Evolutionary conservation across 2,113 vertebrate species (phyloP).

Genomic region (Tachysurus vachellii): DNA sequence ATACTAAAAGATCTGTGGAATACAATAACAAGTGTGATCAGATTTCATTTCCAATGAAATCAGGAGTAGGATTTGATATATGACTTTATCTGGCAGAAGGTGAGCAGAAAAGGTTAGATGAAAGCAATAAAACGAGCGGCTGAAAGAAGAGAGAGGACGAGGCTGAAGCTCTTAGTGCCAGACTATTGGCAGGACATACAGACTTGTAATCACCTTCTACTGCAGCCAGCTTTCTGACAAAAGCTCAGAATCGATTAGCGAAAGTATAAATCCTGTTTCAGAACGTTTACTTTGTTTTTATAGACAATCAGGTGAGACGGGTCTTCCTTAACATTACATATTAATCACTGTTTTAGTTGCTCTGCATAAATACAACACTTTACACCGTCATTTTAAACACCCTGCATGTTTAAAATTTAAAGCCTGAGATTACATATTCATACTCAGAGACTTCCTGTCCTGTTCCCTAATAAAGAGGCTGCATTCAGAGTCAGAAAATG

Average conservation of each 20-base stretch:
- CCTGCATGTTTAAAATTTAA: background rate
- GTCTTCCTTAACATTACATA: background rate
- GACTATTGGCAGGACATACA: constrained; percentile 26
- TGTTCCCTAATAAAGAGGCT: background rate
- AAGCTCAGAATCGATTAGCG: background rate
- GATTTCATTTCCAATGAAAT: background rate
- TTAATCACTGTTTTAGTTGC: background rate
- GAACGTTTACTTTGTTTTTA: background rate
- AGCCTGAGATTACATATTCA: background rate
- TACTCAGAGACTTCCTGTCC: background rate
- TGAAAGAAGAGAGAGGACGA: background rate
- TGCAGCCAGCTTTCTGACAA: constrained; percentile 14
- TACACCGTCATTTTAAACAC: background rate
- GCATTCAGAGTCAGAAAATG: background rate
- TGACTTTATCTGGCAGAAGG: constrained; percentile 11
- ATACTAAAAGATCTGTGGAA: background rate
- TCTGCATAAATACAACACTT: background rate
- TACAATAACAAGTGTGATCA: background rate
- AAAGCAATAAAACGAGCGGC: constrained; percentile 42
- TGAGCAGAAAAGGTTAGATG: constrained; percentile 60
- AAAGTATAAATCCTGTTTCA: background rate
- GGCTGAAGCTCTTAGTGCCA: background rate
- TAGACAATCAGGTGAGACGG: background rate
- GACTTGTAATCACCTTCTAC: constrained; percentile 10
- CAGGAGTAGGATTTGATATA: background rate